Base-by-base conservation (phyloP, 2,797 vertebrate genomes). In the Limnodromus scolopaceus region DNA sequence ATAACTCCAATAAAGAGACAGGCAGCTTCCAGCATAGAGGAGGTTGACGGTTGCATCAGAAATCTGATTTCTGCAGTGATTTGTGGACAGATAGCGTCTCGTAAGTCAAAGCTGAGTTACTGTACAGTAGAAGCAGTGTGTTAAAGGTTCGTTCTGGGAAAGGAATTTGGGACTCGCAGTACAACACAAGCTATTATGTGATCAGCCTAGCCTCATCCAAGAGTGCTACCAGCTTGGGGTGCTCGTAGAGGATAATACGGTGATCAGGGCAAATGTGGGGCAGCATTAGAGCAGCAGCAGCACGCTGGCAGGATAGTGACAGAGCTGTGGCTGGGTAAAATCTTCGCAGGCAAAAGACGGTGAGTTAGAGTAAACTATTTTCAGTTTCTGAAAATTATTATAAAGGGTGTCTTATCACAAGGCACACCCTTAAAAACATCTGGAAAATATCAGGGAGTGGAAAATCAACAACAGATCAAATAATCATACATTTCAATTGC, bases 391-490 rank as follows among this genome's bases (percentile, higher is more conserved):
- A 51, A 72, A 82, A 84, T 49, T 66, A 65, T 51, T 74, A 63
- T 66, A 79, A 78, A 72, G 27, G 11, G 12, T 69, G 12, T 64
- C 63, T 84, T 86, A 94, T 88, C 80, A 46, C 51, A 84, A 69
- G 63, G 65, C 34, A 81, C 18, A 76, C 13, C 20, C 70, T 92
- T 81, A 38, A 71, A 72, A 54, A 82, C 32, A 82, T 57, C 36
- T 93, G 66, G 41, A 92, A 93, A 88, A 70, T 36, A 89, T 36
- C 74, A 91, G 36, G 68, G 39, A 79, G 58, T 53, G 19, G 28
- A 80, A 96, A 96, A 89, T 23, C 39, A 83, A 61, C 45, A 49
- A 51, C 16, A 68, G 71, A 82, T 66, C 18, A 80, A 93, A 82
- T 69, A 70, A 82, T 39, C 13, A 66, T 36, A 70, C 87, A 64